phyloP scores from a whole-genome alignment of 2,797 vertebrate genomes.

The Rhyacichthys aspro region DNA sequence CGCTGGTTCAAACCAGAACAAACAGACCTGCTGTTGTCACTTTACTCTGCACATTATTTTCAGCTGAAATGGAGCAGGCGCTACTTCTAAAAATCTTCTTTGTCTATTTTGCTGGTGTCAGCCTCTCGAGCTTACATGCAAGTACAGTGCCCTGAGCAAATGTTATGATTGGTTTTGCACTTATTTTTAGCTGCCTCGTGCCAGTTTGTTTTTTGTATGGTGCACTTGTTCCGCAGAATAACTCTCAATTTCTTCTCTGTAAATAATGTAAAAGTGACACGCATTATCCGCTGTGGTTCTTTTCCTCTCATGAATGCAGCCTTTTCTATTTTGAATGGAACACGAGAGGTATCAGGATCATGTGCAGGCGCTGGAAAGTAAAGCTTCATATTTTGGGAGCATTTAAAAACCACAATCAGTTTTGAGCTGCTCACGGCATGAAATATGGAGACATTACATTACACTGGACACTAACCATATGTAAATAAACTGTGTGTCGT shows the following conservation, averaged over 20 bases:
- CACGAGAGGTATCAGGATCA: constrained; percentile 34
- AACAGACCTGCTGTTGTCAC: constrained; percentile 26
- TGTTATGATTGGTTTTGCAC: constrained; percentile 79
- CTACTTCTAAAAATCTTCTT: constrained; percentile 72
- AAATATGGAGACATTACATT: constrained; percentile 34
- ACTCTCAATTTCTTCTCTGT: constrained; percentile 67
- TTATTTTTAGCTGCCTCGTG: constrained; percentile 77
- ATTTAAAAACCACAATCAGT: constrained; percentile 49
- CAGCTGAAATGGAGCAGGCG: constrained; percentile 64
- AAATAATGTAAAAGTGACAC: constrained; percentile 66
- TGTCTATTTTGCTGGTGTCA: constrained; percentile 78
- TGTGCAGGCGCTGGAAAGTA: constrained; percentile 35
- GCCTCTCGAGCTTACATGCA: constrained; percentile 60
- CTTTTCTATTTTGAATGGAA: constrained; percentile 36
- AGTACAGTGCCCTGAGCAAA: constrained; percentile 71
- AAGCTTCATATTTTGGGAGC: constrained; percentile 43
- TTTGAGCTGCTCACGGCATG: constrained; percentile 36
- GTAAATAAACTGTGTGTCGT: constrained; percentile 12
- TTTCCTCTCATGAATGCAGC: constrained; percentile 56
- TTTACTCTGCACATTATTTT: constrained; percentile 61
- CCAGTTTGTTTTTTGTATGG: constrained; percentile 59
- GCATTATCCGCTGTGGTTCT: constrained; percentile 60
- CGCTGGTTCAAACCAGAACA: too few relatives aligned
- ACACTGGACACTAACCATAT: constrained; percentile 8
- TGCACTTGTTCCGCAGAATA: constrained; percentile 70